Percentiles rank a stretch among this genome's conserved stretches.
Evolutionary conservation across 2,113 vertebrate species (phyloP).

Genomic region (Bujurquina vittata): DNA sequence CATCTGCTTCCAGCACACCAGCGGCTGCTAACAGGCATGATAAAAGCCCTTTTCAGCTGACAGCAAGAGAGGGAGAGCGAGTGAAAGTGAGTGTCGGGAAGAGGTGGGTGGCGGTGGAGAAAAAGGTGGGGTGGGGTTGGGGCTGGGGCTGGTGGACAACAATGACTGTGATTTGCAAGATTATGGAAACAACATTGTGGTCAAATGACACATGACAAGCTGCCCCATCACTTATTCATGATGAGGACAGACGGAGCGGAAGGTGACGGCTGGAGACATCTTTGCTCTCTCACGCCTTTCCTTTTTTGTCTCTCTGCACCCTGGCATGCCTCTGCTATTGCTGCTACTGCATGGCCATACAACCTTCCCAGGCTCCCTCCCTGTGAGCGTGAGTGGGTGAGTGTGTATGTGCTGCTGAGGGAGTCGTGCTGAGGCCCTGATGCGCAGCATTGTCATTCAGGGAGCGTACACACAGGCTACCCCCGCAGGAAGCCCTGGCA

Average conservation of each 20-base stretch:
- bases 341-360: slow-evolving; percentile 43
- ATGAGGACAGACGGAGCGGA: slow-evolving; percentile 8
- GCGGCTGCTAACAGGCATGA: slow-evolving; percentile 40
- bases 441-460: slow-evolving; percentile 79
- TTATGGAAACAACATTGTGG: slow-evolving; percentile 22
- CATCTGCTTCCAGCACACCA: slow-evolving; percentile 53
- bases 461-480: slow-evolving; percentile 72
- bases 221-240: slow-evolving; percentile 21
- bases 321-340: background rate
- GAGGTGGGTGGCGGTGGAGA: slow-evolving; percentile 39
- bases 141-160: slow-evolving; percentile 15
- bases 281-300: background rate
- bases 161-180: slow-evolving; percentile 33
- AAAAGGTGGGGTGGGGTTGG: background rate
- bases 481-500: slow-evolving; percentile 77
- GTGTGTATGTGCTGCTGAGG: slow-evolving; percentile 42
- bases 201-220: slow-evolving; percentile 26
- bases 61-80: background rate
- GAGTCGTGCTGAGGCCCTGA: slow-evolving; percentile 70
- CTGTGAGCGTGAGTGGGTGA: slow-evolving; percentile 16
- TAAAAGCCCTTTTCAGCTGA: slow-evolving; percentile 54
- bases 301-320: background rate
- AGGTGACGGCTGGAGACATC: background rate
- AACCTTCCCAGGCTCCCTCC: slow-evolving; percentile 32
- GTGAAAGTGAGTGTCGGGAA: slow-evolving; percentile 50